A percentile compares a stretch with the other conserved stretches of the same genome.
These are phyloP conservation scores for Lineus longissimus DNA, from an alignment of 1,140 invertebrate genomes.

Conservation along the genomic window DNA sequence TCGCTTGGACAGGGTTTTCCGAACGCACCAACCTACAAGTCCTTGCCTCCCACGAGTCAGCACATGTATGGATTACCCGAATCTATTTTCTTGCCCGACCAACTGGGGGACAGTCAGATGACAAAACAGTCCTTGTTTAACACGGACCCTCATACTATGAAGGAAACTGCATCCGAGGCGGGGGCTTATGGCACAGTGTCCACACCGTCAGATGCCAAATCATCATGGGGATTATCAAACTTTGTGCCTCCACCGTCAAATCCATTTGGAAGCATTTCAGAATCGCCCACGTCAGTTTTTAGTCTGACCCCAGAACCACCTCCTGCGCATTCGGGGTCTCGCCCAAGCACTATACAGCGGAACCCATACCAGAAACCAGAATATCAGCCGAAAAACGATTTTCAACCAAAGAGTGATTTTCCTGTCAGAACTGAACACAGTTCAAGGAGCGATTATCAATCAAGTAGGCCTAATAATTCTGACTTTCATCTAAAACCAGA, in stretches of 20 bases:
- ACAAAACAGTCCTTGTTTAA: conserved; percentile 4
- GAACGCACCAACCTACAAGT: conserved; percentile 29
- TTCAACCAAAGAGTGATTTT: conserved; percentile 11
- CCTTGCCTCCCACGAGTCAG: conserved; percentile 16
- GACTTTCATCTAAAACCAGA: conserved; percentile 16
- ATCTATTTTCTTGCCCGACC: conserved; percentile 5
- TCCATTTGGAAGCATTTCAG: conserved; percentile 22
- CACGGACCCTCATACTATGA: not conserved
- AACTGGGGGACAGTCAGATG: not conserved
- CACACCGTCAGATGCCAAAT: conserved; percentile 5
- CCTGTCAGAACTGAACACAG: not conserved
- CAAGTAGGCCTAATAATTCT: conserved; percentile 15
- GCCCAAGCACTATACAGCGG: conserved; percentile 8
- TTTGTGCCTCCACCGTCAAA: conserved; percentile 27
- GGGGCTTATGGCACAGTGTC: not conserved
- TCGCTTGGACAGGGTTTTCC: conserved; percentile 19
- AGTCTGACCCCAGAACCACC: conserved; percentile 14
- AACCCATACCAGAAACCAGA: conserved; percentile 13
- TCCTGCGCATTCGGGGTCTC: conserved; percentile 13
- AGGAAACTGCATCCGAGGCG: not conserved
- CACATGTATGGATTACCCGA: conserved; percentile 25
- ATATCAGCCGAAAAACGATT: conserved; percentile 16
- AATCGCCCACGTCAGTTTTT: conserved; percentile 11
- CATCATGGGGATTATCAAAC: conserved; percentile 31
- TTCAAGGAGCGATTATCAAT: conserved; percentile 12